These are phyloP conservation scores for Gallinago jamesoni DNA, from an alignment of 2,113 vertebrate species.

Conservation along the genomic window DNA sequence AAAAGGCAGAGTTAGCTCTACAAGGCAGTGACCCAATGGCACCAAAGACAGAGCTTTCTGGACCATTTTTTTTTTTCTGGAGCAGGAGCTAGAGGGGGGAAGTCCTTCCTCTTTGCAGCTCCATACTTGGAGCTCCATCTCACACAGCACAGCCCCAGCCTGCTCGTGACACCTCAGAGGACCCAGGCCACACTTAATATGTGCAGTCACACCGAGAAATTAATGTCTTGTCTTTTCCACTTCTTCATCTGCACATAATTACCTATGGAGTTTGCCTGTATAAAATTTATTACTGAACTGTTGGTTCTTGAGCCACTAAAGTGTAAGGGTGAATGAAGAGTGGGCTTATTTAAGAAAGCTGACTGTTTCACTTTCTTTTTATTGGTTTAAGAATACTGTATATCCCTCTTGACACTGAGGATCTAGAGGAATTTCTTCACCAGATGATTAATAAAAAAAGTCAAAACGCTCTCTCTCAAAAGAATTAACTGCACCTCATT, in stretches of 20 bases:
- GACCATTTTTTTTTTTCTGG: not conserved
- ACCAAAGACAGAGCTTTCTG: not conserved
- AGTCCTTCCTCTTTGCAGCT: not conserved
- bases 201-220: not conserved
- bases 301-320: not conserved
- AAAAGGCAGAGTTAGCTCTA: not conserved
- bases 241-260: slow-evolving; percentile 4
- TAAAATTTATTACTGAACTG: not conserved
- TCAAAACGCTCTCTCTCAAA: not conserved
- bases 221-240: not conserved
- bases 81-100: not conserved
- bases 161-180: not conserved
- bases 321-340: not conserved
- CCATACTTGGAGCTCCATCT: not conserved
- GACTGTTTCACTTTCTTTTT: not conserved
- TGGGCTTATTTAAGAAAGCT: not conserved
- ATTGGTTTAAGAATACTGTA: not conserved
- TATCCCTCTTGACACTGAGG: not conserved
- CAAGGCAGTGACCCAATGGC: not conserved
- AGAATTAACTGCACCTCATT: not conserved
- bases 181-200: not conserved
- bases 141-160: not conserved
- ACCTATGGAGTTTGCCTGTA: not conserved
- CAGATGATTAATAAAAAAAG: not conserved
- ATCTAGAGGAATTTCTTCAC: not conserved